Conservation (phyloP, 1,140 invertebrate genomes). For the Leptoteleia sp. region DNA sequence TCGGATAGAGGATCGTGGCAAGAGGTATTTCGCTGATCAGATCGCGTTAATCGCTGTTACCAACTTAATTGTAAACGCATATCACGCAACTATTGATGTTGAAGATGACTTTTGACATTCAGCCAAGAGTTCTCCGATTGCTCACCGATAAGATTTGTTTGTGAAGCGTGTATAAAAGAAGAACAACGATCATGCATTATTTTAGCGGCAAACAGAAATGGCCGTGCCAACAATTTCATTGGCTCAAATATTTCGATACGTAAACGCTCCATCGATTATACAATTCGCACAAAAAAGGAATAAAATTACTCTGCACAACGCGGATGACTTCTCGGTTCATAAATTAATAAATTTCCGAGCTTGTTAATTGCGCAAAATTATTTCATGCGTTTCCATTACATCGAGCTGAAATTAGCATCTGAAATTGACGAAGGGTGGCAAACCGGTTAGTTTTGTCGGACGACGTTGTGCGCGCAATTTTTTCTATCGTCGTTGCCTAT, state of each 20-base stretch:
- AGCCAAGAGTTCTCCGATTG: conserved; percentile 33
- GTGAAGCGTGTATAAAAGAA: conserved; percentile 13
- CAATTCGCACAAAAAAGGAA: not conserved
- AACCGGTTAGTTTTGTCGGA: conserved; percentile 41
- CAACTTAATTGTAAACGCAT: conserved; percentile 60
- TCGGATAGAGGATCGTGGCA: conserved; percentile 28
- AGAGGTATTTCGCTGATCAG: conserved; percentile 41
- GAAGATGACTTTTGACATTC: conserved; percentile 60
- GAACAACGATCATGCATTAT: conserved; percentile 27
- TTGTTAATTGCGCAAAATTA: conserved; percentile 44
- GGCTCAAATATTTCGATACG: conserved; percentile 1
- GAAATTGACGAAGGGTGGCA: conserved; percentile 22
- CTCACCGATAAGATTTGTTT: conserved; percentile 43
- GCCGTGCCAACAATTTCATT: conserved; percentile 6
- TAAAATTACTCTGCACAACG: not conserved
- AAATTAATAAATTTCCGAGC: conserved; percentile 17
- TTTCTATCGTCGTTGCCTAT: conserved; percentile 29
- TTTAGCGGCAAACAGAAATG: conserved; percentile 9
- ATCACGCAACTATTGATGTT: conserved; percentile 50
- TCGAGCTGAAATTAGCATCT: conserved; percentile 27
- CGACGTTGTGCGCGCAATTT: conserved; percentile 12
- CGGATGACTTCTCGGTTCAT: conserved; percentile 11
- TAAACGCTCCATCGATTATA: not conserved
- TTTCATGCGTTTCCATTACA: conserved; percentile 17
- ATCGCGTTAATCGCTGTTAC: conserved; percentile 55